These are phyloP conservation scores for Ophthalmolycus amberensis DNA, from an alignment of 2,113 vertebrate species.

Conservation along the genomic window DNA sequence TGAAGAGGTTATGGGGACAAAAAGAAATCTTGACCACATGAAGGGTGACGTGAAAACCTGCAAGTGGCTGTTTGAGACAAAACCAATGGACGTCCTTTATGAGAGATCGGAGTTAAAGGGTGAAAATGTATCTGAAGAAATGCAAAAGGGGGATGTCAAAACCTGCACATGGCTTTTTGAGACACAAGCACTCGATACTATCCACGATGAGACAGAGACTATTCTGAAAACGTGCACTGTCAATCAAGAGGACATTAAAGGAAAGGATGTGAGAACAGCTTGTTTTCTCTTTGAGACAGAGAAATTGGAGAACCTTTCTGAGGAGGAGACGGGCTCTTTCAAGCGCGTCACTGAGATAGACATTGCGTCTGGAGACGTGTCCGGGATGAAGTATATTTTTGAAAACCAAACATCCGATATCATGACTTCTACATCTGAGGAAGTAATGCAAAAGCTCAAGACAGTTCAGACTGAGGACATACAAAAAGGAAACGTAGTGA, in stretches of 20 bases:
- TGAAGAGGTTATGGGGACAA: slow-evolving; percentile 77
- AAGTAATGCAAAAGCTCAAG: slow-evolving; percentile 87
- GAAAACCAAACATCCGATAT: slow-evolving; percentile 89
- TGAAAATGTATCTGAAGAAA: slow-evolving; percentile 79
- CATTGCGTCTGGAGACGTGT: slow-evolving; percentile 90
- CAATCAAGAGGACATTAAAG: slow-evolving; percentile 87
- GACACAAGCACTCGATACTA: slow-evolving; percentile 88
- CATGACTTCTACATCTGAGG: slow-evolving; percentile 88
- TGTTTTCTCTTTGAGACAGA: slow-evolving; percentile 93
- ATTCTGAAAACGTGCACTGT: slow-evolving; percentile 83
- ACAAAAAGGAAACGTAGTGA: slow-evolving; percentile 89
- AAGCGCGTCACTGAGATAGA: slow-evolving; percentile 87
- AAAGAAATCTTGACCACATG: slow-evolving; percentile 78
- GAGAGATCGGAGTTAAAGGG: slow-evolving; percentile 82
- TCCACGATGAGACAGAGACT: slow-evolving; percentile 84
- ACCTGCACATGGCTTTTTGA: slow-evolving; percentile 93
- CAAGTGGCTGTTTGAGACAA: slow-evolving; percentile 94
- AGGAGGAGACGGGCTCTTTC: slow-evolving; percentile 82
- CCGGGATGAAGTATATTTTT: slow-evolving; percentile 90
- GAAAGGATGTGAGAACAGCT: slow-evolving; percentile 87
- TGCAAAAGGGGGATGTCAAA: slow-evolving; percentile 90
- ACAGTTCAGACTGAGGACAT: slow-evolving; percentile 87
- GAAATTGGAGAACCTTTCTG: slow-evolving; percentile 87
- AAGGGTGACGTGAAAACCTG: slow-evolving; percentile 92
- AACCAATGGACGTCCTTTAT: slow-evolving; percentile 91